Conservation (phyloP, 2,888 invertebrate genomes). For the Apodemia mormo region DNA sequence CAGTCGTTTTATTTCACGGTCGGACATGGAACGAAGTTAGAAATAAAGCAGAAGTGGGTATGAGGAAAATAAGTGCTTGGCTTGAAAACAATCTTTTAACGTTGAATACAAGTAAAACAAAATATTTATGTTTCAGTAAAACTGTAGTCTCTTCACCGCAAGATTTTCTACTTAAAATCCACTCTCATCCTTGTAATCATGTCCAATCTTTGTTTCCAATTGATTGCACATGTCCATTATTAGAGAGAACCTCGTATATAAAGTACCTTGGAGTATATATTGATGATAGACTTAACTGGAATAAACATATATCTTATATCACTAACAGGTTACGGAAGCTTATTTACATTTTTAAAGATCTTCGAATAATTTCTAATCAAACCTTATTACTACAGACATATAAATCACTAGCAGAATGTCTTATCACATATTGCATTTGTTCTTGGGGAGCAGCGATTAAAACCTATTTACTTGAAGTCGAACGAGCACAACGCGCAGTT, state of each 20-base stretch:
- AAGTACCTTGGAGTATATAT: slow-evolving; percentile 1
- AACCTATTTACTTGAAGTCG: no score
- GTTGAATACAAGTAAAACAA: background rate
- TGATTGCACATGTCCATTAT: slow-evolving; percentile 23
- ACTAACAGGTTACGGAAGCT: background rate
- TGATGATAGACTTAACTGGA: background rate
- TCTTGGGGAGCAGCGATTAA: background rate
- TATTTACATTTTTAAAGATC: no score
- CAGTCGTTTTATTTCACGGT: background rate
- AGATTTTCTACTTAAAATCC: background rate
- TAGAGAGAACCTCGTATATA: background rate
- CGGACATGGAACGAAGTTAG: no score
- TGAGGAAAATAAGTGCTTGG: background rate
- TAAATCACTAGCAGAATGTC: background rate
- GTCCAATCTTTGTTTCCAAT: background rate
- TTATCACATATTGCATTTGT: background rate
- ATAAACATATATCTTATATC: background rate
- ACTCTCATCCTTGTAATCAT: background rate
- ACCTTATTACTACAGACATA: slow-evolving; percentile 1
- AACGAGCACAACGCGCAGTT: slow-evolving; percentile 1
- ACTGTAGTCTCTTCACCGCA: background rate
- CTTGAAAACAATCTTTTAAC: background rate
- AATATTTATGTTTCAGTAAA: background rate
- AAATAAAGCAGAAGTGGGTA: background rate
- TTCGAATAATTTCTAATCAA: background rate